Percentiles rank a stretch among this genome's conserved stretches.
phyloP scores from a whole-genome alignment of 2,113 vertebrate species.

The Cyanoderma ruficeps region DNA sequence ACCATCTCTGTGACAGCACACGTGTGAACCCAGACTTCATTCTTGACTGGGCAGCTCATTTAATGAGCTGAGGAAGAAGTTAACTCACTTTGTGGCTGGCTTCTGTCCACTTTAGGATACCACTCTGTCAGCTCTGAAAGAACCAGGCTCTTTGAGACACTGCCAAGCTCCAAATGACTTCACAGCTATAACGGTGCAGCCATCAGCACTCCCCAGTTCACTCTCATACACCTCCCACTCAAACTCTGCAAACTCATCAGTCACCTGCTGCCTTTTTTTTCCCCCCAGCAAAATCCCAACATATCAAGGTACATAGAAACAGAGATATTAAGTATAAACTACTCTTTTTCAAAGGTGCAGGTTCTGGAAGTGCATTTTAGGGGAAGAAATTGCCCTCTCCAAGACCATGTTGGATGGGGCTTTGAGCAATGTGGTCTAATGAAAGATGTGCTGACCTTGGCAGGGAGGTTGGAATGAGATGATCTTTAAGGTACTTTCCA shows the following conservation, averaged over 20 bases:
- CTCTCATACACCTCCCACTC: neutral
- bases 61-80: constrained; percentile 1
- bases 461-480: neutral
- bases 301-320: neutral
- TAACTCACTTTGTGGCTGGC: neutral
- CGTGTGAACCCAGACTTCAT: neutral
- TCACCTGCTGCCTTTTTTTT: neutral
- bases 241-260: neutral
- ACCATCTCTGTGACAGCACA: neutral
- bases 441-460: neutral
- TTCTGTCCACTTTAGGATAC: neutral
- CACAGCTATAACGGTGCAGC: neutral
- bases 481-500: neutral
- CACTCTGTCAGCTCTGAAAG: neutral
- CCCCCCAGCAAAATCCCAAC: neutral
- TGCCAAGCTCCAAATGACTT: neutral
- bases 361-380: neutral
- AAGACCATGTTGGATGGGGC: neutral
- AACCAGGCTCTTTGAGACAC: neutral
- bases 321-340: neutral
- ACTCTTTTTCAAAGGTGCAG: neutral
- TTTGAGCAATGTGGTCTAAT: neutral
- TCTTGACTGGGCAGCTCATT: neutral
- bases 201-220: neutral
- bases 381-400: neutral